Conservation (phyloP, 2,888 invertebrate genomes). For the Catocala nupta region DNA sequence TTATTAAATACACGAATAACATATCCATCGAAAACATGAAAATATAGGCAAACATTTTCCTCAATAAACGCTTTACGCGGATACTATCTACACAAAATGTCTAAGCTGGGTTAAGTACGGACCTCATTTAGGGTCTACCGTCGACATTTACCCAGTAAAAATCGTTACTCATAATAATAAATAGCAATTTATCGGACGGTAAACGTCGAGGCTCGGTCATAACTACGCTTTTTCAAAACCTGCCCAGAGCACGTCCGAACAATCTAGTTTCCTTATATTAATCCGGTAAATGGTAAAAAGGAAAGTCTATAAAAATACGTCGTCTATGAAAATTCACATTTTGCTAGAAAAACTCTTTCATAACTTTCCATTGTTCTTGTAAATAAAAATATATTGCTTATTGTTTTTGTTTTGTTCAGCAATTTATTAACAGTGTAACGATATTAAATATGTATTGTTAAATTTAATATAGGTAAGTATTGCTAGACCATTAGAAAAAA, state of each 20-base stretch:
- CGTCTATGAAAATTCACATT: conserved; percentile 33
- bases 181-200: conserved; percentile 64
- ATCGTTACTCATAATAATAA: conserved; percentile 63
- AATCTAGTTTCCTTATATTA: conserved; percentile 54
- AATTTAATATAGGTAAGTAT: no score
- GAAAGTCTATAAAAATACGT: conserved; percentile 44
- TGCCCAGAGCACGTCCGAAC: conserved; percentile 49
- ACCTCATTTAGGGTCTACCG: conserved; percentile 55
- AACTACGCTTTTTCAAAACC: conserved; percentile 46
- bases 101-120: conserved; percentile 61
- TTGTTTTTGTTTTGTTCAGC: no score
- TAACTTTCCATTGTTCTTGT: conserved; percentile 5
- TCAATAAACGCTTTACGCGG: conserved; percentile 47
- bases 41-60: conserved; percentile 26
- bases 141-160: conserved; percentile 52
- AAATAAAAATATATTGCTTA: no score
- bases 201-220: conserved; percentile 44
- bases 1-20: no score
- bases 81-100: conserved; percentile 53
- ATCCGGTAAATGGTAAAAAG: conserved; percentile 46
- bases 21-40: not conserved
- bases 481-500: no score
- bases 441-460: no score
- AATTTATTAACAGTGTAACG: no score
- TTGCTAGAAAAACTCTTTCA: conserved; percentile 10